Conservation (phyloP, 2,797 vertebrate genomes). For the Sebastolobus alascanus region DNA sequence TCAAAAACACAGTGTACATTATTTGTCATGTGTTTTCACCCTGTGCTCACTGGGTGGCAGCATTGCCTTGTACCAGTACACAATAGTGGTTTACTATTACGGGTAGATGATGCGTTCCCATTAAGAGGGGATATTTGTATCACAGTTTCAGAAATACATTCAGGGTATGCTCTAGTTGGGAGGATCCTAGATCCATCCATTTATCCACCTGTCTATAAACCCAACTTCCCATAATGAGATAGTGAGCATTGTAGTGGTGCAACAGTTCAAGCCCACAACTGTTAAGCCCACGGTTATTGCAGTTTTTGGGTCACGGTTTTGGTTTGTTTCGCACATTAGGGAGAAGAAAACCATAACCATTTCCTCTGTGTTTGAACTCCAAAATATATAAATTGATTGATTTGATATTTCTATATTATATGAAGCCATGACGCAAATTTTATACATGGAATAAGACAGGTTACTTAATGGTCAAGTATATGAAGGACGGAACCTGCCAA, state of each 20-base stretch:
- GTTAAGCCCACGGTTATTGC: no score
- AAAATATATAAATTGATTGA: no score
- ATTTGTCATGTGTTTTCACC: constrained; percentile 17
- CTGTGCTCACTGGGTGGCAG: constrained; percentile 55
- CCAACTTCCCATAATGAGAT: not conserved
- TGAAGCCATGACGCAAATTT: no score
- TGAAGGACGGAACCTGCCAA: no score
- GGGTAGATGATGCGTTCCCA: not conserved
- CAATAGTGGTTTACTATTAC: not conserved
- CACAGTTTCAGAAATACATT: not conserved
- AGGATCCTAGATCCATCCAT: not conserved
- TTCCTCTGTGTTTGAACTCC: no score
- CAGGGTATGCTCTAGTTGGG: not conserved
- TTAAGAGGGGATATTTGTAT: not conserved
- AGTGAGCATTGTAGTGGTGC: not conserved
- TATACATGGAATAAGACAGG: no score
- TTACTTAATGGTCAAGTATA: no score
- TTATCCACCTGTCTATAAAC: not conserved
- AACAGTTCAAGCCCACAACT: no score
- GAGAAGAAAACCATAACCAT: no score
- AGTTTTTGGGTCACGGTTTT: no score
- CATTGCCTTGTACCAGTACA: constrained; percentile 17
- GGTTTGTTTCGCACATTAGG: no score
- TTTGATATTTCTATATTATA: no score
- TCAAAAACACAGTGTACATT: not conserved